Conservation (phyloP, 64 coral and sea anemone species). For the Catalaphyllia jardinei region DNA sequence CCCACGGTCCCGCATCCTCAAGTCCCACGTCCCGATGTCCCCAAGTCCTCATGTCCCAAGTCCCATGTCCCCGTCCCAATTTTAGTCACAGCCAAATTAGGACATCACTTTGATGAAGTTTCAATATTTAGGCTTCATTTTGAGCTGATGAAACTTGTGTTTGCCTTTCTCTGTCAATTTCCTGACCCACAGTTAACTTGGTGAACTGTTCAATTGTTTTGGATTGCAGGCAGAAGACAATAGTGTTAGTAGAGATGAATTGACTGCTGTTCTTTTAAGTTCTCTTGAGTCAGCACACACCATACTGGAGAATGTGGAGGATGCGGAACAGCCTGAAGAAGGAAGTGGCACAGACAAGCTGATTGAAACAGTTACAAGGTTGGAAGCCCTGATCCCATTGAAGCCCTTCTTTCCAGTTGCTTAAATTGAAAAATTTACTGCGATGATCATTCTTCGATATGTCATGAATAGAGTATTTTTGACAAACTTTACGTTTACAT, state of each 20-base stretch:
- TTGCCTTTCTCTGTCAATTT: too few species aligned
- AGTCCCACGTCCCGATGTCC: too few species aligned
- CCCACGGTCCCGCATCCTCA: too few species aligned
- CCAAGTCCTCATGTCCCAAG: too few species aligned
- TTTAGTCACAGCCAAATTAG: too few species aligned
- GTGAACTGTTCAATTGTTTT: background rate
- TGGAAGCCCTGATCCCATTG: background rate
- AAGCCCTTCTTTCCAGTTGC: too few species aligned
- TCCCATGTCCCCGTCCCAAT: too few species aligned
- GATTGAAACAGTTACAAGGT: slow-evolving; percentile 80
- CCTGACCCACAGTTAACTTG: too few species aligned
- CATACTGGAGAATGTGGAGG: slow-evolving; percentile 84
- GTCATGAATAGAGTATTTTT: background rate
- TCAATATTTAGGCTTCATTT: too few species aligned
- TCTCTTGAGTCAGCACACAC: slow-evolving; percentile 93
- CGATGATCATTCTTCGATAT: background rate
- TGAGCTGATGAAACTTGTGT: too few species aligned
- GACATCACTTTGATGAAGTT: too few species aligned
- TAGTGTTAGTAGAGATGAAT: slow-evolving; percentile 94
- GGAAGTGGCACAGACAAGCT: slow-evolving; percentile 50
- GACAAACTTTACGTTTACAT: background rate
- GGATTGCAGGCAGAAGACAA: slow-evolving; percentile 82
- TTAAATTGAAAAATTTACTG: too few species aligned
- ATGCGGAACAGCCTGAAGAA: background rate
- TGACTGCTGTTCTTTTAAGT: slow-evolving; percentile 93